These are phyloP conservation scores for Lepidocyrtinus sp. DNA, from an alignment of 2,888 invertebrate species.

Conservation along the genomic window DNA sequence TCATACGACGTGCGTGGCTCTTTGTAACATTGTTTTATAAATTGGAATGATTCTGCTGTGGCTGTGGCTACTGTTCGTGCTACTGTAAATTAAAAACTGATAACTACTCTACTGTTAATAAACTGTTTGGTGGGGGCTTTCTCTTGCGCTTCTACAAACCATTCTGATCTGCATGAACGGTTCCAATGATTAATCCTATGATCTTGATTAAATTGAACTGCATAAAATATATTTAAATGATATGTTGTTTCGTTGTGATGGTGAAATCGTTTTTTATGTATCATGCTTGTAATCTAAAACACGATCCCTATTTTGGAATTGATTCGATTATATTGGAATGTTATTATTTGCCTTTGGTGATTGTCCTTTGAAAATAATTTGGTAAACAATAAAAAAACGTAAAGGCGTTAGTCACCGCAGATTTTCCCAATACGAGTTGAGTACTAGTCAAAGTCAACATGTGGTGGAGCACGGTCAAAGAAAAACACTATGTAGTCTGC, in stretches of 20 bases:
- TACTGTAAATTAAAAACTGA: conserved; percentile 7
- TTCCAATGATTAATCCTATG: neutral
- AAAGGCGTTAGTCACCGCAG: conserved; percentile 65
- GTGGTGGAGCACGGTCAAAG: conserved; percentile 70
- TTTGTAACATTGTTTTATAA: conserved; percentile 10
- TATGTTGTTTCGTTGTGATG: conserved; percentile 8
- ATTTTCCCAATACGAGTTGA: conserved; percentile 69
- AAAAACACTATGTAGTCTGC: conserved; percentile 71
- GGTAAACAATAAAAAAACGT: neutral
- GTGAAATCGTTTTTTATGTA: neutral
- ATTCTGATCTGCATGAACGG: conserved; percentile 5
- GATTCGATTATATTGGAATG: neutral
- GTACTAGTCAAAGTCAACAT: conserved; percentile 44
- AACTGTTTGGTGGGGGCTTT: neutral
- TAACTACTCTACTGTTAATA: conserved; percentile 6
- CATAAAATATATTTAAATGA: neutral
- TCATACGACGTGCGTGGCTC: conserved; percentile 15
- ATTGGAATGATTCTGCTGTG: conserved; percentile 15
- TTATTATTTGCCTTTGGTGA: neutral
- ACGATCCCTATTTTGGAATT: neutral
- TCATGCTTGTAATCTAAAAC: too few species aligned
- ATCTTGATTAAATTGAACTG: neutral
- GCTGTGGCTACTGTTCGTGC: conserved; percentile 8
- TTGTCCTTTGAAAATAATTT: conserved; percentile 21
- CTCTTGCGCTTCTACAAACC: conserved; percentile 12